A percentile compares a stretch with the other conserved stretches of the same genome.
Evolutionary conservation across 2,888 invertebrate genomes (phyloP).

Genomic region (Poecilus cupreus): DNA sequence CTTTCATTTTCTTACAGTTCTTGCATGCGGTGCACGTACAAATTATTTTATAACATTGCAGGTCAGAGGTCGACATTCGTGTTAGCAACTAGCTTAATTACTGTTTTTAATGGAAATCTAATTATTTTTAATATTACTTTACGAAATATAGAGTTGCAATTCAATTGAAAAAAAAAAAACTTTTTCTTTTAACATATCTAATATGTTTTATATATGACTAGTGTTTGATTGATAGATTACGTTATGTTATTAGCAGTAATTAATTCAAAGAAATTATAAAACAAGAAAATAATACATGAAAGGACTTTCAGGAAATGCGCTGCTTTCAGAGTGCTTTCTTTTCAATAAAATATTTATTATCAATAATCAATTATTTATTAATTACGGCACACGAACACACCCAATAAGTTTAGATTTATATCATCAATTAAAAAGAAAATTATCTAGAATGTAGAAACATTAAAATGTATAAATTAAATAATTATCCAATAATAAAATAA

Average conservation of each 20-base stretch:
- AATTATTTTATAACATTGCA: neutral
- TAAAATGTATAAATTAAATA: no score
- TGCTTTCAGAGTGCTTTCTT: neutral
- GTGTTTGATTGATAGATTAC: neutral
- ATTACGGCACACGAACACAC: neutral
- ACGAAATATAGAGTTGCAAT: no score
- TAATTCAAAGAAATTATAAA: slow-evolving; percentile 4
- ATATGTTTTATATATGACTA: neutral
- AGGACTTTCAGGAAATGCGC: neutral
- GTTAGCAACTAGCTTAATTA: slow-evolving; percentile 3
- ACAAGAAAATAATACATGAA: neutral
- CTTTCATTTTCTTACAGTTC: slow-evolving; percentile 35
- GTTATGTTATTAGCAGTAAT: neutral
- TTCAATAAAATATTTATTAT: neutral
- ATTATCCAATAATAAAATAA: no score
- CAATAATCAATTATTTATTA: neutral
- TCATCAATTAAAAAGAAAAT: neutral
- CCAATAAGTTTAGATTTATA: neutral
- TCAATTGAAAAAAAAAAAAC: no score
- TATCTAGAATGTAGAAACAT: no score
- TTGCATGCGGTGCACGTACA: neutral
- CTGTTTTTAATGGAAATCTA: slow-evolving; percentile 11
- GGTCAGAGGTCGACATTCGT: slow-evolving; percentile 14
- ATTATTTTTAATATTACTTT: no score
- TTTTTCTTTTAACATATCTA: neutral